Base-by-base conservation (phyloP, 2,888 invertebrate species). In the Diaperis boleti region DNA sequence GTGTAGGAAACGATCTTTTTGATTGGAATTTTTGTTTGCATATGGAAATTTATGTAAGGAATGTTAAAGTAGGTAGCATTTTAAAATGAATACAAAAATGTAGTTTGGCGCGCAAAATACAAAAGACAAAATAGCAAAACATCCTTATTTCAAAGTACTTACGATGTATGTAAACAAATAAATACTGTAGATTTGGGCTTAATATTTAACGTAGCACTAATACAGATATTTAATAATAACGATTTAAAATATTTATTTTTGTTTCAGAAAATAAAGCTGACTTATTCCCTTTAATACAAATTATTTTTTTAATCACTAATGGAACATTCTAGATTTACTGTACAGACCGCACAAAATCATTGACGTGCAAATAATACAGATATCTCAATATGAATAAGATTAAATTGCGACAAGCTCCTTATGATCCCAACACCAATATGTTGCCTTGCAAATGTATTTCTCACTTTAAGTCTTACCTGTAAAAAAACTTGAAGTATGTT, bases 361-460 rank as follows among this genome's bases (percentile, higher is more conserved):
- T 52, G 11, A 37, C 57, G 35, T 57, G 57, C 55, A 52, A 49
- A 37, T 47, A 15, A 41, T 42, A 55, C 37, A 55, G 42, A 55
- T 26, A 55, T 55, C 33, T 41, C 37, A 35, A 13, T 22, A 44
- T 42, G 20, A 54, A 41, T 18, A 35, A 35, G 55, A 62, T 55
- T 37, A 61, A 61, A 54, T 45, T 44, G 37, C 37, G 37, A 37
- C 61, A 42, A 61, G 33, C 35, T 10, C 54, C 61, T 44, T 54
- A 61, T 61, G 54, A 61, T 37, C 61, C 44, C 45, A 61, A 39
- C 20, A 61, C n/a, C 61, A 54, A 45, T 54, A 29, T 31, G 20
- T 31, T 42, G 33, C 49, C 29, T 45, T 39, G 29, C 55, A 47
- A 50, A 50, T 33, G 31, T 47, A 47, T 41, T 31, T 41, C 1